A percentile compares a stretch with the other conserved stretches of the same genome.
phyloP scores from a whole-genome alignment of 2,888 invertebrate genomes.

The Lysandra bellargus region DNA sequence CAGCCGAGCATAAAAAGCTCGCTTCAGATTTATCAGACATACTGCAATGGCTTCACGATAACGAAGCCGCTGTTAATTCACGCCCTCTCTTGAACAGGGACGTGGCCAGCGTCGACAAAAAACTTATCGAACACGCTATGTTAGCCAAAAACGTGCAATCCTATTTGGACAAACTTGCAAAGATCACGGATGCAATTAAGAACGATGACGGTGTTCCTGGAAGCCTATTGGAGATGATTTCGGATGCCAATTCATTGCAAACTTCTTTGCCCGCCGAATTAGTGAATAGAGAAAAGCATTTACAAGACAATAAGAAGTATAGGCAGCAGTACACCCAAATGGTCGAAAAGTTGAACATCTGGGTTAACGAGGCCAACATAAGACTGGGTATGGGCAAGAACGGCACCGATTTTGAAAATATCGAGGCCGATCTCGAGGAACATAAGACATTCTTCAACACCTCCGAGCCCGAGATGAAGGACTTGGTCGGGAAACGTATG shows the following conservation, averaged over 20 bases:
- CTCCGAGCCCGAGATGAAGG: conserved; percentile 88
- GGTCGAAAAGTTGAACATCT: conserved; percentile 88
- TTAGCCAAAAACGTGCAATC: conserved; percentile 85
- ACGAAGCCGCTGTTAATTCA: conserved; percentile 90
- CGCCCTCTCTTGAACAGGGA: conserved; percentile 90
- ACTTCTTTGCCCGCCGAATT: conserved; percentile 89
- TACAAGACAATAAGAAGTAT: conserved; percentile 87
- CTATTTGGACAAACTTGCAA: conserved; percentile 85
- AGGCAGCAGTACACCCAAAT: conserved; percentile 88
- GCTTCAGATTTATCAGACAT: conserved; percentile 90
- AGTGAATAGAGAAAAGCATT: conserved; percentile 89
- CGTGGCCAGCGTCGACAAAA: conserved; percentile 88
- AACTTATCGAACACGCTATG: conserved; percentile 87
- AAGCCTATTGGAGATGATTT: conserved; percentile 89
- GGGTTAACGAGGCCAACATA: conserved; percentile 91
- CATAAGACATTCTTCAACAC: conserved; percentile 91
- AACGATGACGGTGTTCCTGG: conserved; percentile 90
- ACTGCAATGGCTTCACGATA: conserved; percentile 90
- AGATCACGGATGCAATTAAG: conserved; percentile 85
- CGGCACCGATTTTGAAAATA: conserved; percentile 93
- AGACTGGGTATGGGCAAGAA: conserved; percentile 88
- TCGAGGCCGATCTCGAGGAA: conserved; percentile 90
- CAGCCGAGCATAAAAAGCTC: conserved; percentile 93
- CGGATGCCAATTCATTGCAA: conserved; percentile 89
- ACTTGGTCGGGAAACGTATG: conserved; percentile 89